These are phyloP conservation scores for pig (Sus scrofa) DNA, from an alignment of 2,113 vertebrate species.

Conservation along the genomic window DNA sequence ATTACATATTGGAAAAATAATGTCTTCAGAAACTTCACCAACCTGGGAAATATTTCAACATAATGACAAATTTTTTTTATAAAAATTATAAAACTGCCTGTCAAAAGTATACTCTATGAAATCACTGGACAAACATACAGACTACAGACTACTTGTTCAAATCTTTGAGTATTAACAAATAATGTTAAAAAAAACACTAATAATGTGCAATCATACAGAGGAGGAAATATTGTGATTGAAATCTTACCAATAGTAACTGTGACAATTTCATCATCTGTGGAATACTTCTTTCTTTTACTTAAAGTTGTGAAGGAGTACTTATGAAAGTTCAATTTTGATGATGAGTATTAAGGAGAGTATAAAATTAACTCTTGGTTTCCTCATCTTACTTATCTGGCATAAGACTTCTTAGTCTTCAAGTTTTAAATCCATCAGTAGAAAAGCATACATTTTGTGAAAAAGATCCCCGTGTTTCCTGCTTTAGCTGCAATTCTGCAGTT, in stretches of 20 bases:
- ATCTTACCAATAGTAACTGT: conserved; percentile 19
- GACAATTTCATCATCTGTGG: background rate
- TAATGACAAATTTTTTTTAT: background rate
- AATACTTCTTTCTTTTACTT: conserved; percentile 35
- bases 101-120: background rate
- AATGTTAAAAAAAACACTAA: background rate
- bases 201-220: background rate
- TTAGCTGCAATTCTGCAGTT: background rate
- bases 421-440: conserved; percentile 33
- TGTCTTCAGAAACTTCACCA: background rate
- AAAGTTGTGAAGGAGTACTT: conserved; percentile 26
- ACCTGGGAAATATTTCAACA: background rate
- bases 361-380: background rate
- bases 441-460: background rate
- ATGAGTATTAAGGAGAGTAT: background rate
- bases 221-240: background rate
- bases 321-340: background rate
- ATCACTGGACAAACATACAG: background rate
- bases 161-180: background rate
- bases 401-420: background rate
- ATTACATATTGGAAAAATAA: background rate
- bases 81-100: background rate
- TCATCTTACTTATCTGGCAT: background rate
- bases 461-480: background rate
- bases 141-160: background rate